A percentile compares a stretch with the other conserved stretches of the same genome.
These are phyloP conservation scores for Ichneumon xanthorius DNA, from an alignment of 2,888 invertebrate species.

Conservation along the genomic window DNA sequence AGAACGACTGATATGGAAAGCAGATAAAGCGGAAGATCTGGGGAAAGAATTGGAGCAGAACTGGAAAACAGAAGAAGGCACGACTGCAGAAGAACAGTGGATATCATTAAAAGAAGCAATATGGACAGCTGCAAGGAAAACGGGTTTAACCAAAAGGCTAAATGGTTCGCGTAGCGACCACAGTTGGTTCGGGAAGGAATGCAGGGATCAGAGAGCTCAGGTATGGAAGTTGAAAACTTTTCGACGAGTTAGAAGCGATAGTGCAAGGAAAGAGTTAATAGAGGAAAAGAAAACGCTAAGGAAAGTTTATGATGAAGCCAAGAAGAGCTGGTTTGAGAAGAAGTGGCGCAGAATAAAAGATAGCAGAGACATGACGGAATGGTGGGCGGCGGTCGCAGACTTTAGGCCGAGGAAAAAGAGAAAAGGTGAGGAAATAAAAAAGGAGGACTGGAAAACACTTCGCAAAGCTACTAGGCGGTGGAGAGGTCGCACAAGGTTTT, in stretches of 20 bases:
- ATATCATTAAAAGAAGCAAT: neutral
- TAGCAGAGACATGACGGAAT: slow-evolving; percentile 14
- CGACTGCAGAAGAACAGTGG: no score
- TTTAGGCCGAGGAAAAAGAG: slow-evolving; percentile 11
- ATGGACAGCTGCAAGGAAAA: slow-evolving; percentile 1
- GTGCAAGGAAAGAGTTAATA: no score
- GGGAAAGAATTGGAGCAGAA: no score
- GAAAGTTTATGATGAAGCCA: slow-evolving; percentile 1
- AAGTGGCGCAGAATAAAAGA: slow-evolving; percentile 1
- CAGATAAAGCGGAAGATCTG: neutral
- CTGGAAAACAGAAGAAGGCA: no score
- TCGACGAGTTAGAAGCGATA: no score
- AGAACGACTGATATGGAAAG: slow-evolving; percentile 10
- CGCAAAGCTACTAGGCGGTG: no score
- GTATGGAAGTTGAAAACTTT: no score
- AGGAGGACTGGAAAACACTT: slow-evolving; percentile 5
- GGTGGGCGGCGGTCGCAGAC: slow-evolving; percentile 18
- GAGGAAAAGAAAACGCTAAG: no score
- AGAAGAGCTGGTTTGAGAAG: slow-evolving; percentile 4
- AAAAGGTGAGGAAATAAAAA: slow-evolving; percentile 12
- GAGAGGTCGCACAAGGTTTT: no score
- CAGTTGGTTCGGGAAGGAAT: slow-evolving; percentile 19
- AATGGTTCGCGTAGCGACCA: neutral
- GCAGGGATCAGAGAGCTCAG: no score
- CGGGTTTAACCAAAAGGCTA: neutral